Evolutionary conservation across 2,888 invertebrate genomes (phyloP).

Genomic region (Athripsodes cinereus): DNA sequence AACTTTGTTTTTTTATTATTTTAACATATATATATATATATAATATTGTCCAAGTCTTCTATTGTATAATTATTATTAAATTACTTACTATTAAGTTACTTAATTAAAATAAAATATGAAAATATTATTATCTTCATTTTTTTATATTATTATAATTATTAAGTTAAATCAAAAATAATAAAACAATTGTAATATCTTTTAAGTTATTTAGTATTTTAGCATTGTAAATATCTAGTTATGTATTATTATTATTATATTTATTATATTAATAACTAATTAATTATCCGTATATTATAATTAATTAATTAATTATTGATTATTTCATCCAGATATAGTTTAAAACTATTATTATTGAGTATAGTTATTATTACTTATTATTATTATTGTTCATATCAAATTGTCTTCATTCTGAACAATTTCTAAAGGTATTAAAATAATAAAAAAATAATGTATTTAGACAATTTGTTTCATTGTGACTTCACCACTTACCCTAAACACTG

Average conservation of each 20-base stretch:
- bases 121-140: background rate
- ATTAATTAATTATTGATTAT: constrained; percentile 15
- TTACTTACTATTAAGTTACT: constrained; percentile 6
- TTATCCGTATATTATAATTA: no score
- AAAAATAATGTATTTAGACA: constrained; percentile 49
- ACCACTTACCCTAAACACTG: constrained; percentile 16
- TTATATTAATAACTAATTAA: no score
- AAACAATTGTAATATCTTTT: background rate
- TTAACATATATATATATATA: constrained; percentile 1
- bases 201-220: background rate
- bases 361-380: constrained; percentile 34
- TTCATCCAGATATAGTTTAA: constrained; percentile 29
- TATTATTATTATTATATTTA: background rate
- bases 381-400: constrained; percentile 69
- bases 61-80: no score
- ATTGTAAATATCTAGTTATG: background rate
- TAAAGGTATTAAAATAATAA: constrained; percentile 63
- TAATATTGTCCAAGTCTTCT: constrained; percentile 20
- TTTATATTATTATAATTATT: constrained; percentile 16
- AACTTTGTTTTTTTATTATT: no score
- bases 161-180: background rate
- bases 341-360: constrained; percentile 28
- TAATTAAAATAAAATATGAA: background rate
- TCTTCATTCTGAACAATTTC: constrained; percentile 73
- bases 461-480: constrained; percentile 21